Evolutionary conservation across 2,113 vertebrate species (phyloP).

Genomic region (Lucifuga dentata): DNA sequence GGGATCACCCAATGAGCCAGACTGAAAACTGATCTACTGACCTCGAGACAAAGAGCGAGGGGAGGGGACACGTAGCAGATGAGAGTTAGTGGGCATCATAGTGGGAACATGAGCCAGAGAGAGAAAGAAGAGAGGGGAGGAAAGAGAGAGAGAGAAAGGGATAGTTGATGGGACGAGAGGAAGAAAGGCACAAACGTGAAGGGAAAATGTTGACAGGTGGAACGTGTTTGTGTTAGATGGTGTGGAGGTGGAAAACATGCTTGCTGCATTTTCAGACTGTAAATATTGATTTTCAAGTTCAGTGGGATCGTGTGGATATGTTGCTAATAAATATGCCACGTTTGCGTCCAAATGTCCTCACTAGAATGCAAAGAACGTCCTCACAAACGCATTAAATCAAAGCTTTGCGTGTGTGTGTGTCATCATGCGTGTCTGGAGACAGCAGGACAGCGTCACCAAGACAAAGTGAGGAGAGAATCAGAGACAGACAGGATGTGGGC

Average conservation of each 20-base stretch:
- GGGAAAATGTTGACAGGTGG: slow-evolving; percentile 37
- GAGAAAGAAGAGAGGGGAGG: slow-evolving; percentile 23
- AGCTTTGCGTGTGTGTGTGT: slow-evolving; percentile 5
- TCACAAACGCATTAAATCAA: slow-evolving; percentile 9
- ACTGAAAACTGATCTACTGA: slow-evolving; percentile 76
- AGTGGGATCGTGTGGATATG: slow-evolving; percentile 28
- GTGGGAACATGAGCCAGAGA: slow-evolving; percentile 54
- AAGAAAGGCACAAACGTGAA: slow-evolving; percentile 28
- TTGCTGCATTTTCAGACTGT: slow-evolving; percentile 29
- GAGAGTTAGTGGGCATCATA: slow-evolving; percentile 52
- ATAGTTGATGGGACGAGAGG: slow-evolving; percentile 21
- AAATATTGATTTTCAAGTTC: slow-evolving; percentile 68
- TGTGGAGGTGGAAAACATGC: slow-evolving; percentile 50
- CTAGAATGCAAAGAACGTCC: slow-evolving; percentile 13
- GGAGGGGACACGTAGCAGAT: slow-evolving; percentile 24
- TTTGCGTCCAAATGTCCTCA: slow-evolving; percentile 11
- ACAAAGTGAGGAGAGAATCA: slow-evolving; percentile 38
- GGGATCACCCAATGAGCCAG: slow-evolving; percentile 56
- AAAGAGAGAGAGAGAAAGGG: slow-evolving; percentile 14
- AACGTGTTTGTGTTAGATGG: slow-evolving; percentile 42
- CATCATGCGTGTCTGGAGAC: slow-evolving; percentile 15
- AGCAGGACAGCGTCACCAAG: slow-evolving; percentile 28
- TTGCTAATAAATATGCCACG: slow-evolving; percentile 7
- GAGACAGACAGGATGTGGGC: slow-evolving; percentile 28
- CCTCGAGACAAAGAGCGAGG: slow-evolving; percentile 53